Evolutionary conservation across 2,888 invertebrate species (phyloP), one percentile per base, ranked within the genome.

Genomic region (Lamellibrachia columna): DNA sequence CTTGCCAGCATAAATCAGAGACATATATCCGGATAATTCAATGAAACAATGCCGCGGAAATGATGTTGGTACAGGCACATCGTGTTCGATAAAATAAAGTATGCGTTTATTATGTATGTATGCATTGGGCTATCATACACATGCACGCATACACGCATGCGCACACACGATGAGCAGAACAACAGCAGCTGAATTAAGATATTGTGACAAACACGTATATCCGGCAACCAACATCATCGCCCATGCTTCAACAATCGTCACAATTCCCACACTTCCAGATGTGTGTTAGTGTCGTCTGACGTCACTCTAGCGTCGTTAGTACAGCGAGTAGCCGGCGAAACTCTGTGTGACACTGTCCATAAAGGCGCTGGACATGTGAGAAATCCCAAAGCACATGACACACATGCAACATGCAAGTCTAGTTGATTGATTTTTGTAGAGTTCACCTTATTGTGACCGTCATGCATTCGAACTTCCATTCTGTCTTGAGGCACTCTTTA

Each of bases 171-270:
- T n/a, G 22, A 75, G 22, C 22, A 75, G 75, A 75, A 75, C 75
- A 75, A n/a, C n/a, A 75, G 75, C 75, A 75, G 75, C 75, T 22
- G n/a, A 11, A 11, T 22, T 11, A 22, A 75, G 11, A 60, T n/a
- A 75, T 75, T 75, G 75, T 75, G 75, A 75, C 75, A 75, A 75
- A 75, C n/a, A 75, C 75, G 75, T 75, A 75, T 75, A 22, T 75
- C 75, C 15, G 75, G 75, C 75, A 22, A 75, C 75, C 75, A n/a
- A 6, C 22, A 75, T 75, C 75, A 22, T 22, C n/a, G 75, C 75
- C 75, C 75, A 75, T n/a, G 22, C 75, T 22, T 75, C 75, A 75
- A 75, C n/a, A 22, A 1, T 75, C 6, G n/a, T 75, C 22, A 75
- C 75, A 22, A 75, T 75, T 75, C 75, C 75, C 75, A 75, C 6